Percentiles rank a stretch among this genome's conserved stretches.
These are phyloP conservation scores for Acinonyx jubatus DNA, from an alignment of 2,113 vertebrate species.

Conservation along the genomic window DNA sequence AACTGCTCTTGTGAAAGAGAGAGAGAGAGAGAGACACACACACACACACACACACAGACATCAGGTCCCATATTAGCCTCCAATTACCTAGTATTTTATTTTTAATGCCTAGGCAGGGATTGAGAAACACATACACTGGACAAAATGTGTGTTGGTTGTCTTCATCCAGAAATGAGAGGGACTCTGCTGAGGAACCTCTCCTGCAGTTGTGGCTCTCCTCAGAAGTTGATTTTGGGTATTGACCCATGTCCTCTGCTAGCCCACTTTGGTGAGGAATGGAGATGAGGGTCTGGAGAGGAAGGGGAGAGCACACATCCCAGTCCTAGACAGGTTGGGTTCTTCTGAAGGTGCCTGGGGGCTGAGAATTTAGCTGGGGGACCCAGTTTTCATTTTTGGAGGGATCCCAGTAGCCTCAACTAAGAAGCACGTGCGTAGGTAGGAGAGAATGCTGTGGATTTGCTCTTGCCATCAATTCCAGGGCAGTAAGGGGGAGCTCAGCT, in stretches of 20 bases:
- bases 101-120: conserved; percentile 57
- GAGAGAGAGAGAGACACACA: background rate
- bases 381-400: background rate
- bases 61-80: conserved; percentile 34
- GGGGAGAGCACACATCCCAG: background rate
- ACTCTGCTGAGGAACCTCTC: background rate
- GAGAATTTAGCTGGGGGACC: background rate
- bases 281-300: background rate
- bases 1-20: background rate
- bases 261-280: conserved; percentile 10
- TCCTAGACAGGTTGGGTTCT: background rate
- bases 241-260: background rate
- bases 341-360: background rate
- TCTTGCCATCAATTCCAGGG: background rate
- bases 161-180: background rate
- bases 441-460: background rate
- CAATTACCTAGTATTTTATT: conserved; percentile 66
- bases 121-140: conserved; percentile 52
- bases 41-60: background rate
- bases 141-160: background rate
- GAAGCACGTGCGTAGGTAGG: background rate
- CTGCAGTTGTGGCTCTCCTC: background rate
- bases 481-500: conserved; percentile 5
- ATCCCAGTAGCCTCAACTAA: background rate
- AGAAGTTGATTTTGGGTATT: background rate